phyloP scores from a whole-genome alignment of 2,113 vertebrate species.

The Pogonocichla stellata region DNA sequence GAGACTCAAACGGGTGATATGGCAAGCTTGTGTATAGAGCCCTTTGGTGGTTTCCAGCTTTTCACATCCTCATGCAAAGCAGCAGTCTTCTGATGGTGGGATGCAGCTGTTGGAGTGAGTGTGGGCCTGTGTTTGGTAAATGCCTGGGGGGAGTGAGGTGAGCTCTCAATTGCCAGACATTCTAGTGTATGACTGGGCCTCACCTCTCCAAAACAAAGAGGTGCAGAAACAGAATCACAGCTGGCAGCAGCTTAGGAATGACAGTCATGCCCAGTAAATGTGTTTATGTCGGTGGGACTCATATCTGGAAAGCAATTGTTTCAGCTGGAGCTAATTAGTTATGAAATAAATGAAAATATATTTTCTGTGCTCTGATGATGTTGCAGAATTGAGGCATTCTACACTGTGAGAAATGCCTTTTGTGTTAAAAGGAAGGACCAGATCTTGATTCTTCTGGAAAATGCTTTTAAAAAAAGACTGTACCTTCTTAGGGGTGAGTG shows the following conservation, averaged over 20 bases:
- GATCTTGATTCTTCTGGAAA: not conserved
- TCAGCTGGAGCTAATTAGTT: not conserved
- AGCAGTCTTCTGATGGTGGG: not conserved
- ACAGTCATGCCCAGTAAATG: not conserved
- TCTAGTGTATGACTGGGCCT: not conserved
- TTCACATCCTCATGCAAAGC: slow-evolving; percentile 6
- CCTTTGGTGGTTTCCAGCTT: not conserved
- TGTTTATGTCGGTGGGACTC: not conserved
- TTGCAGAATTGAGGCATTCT: not conserved
- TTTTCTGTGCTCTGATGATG: not conserved
- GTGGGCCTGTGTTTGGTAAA: slow-evolving; percentile 39
- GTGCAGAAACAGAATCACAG: not conserved
- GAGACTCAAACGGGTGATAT: not conserved
- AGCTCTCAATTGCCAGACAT: not conserved
- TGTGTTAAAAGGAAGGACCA: not conserved
- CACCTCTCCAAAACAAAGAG: slow-evolving; percentile 3
- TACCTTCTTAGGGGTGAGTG: not conserved
- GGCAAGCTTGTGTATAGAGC: not conserved
- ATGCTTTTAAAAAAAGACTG: not conserved
- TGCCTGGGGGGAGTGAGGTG: not conserved
- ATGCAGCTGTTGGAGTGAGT: not conserved
- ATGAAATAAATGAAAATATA: not conserved
- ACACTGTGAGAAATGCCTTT: not conserved
- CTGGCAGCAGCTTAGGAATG: not conserved
- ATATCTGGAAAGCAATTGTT: not conserved